A percentile compares a stretch with the other conserved stretches of the same genome.
Conservation (phyloP, 2,888 invertebrate genomes). For the Limenitis arthemis region DNA sequence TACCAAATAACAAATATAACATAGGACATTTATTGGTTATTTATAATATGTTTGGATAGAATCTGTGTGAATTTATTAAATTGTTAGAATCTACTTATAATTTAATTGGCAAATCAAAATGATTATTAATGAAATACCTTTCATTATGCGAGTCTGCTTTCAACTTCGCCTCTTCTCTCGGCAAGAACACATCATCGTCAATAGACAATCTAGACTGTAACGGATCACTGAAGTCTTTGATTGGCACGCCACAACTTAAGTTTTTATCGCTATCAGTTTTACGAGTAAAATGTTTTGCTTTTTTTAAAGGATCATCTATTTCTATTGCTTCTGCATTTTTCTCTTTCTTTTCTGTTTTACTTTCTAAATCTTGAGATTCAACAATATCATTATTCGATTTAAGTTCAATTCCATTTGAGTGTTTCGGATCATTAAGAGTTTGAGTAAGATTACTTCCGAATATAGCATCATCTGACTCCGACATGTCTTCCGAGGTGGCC, state of each 20-base stretch:
- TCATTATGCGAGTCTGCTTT: conserved; percentile 56
- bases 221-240: conserved; percentile 89
- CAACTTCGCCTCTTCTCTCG: conserved; percentile 51
- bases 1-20: too few relatives aligned
- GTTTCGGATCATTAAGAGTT: conserved; percentile 8
- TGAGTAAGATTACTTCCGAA: conserved; percentile 12
- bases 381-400: neutral
- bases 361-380: conserved; percentile 8
- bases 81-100: too few relatives aligned
- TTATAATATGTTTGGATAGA: too few relatives aligned
- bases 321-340: conserved; percentile 14
- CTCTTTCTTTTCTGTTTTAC: conserved; percentile 1
- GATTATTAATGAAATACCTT: conserved; percentile 36
- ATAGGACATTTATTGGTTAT: too few relatives aligned
- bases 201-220: conserved; percentile 71
- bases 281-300: conserved; percentile 37
- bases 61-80: too few relatives aligned
- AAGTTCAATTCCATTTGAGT: neutral
- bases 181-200: conserved; percentile 62
- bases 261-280: conserved; percentile 56
- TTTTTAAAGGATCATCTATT: conserved; percentile 36
- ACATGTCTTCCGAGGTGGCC: conserved; percentile 17
- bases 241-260: conserved; percentile 64
- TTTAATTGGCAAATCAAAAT: too few relatives aligned
- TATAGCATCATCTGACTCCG: conserved; percentile 23